Base-by-base conservation (phyloP, 2,888 invertebrate genomes). In the Sinhomidia bicolor region DNA sequence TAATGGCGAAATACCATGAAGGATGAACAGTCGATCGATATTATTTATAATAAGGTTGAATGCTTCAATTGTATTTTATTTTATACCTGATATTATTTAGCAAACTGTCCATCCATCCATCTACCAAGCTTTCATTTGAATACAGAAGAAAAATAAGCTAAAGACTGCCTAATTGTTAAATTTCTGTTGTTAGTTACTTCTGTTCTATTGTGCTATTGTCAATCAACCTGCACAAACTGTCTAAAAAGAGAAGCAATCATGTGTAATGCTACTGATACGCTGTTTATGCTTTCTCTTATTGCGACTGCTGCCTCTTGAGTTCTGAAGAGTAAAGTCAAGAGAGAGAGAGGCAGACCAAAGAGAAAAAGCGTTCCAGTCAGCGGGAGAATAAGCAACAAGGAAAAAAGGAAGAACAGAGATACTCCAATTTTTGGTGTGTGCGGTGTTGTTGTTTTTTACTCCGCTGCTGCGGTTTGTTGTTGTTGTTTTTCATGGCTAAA, bases 241-340 rank as follows among this genome's bases (percentile, higher is more conserved):
- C 51, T 17, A 51, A 51, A 51, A 51, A 5, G n/a, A 51, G 62
- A 41, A 41, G 41, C 68, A 44, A 71, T 71, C 68, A 71, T 71
- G 68, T 44, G 20, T 71, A 44, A 44, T 12, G 44, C 17, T 71
- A 41, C 41, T 2, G 57, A 60, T 60, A 60, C 23, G 9, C 41
- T 20, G 41, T 32, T 36, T 65, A 36, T 9, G 44, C 44, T 1
- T 6, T 36, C 20, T 32, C 14, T n/a, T 57, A 1, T 57, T n/a
- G 5, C 12, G 10, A 7, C 54, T 54, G 17, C 3, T 7, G 14
- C 6, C 2, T 51, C 51, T 51, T 29, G 29, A 14, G 12, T n/a
- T n/a, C n/a, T n/a, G n/a, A n/a, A 29, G 26, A 29, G 23, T n/a
- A n/a, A n/a, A n/a, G n/a, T n/a, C n/a, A n/a, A n/a, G 51, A 14